These are phyloP conservation scores for Stegodyphus mimosarum DNA, from an alignment of 1,140 invertebrate species.

Conservation along the genomic window DNA sequence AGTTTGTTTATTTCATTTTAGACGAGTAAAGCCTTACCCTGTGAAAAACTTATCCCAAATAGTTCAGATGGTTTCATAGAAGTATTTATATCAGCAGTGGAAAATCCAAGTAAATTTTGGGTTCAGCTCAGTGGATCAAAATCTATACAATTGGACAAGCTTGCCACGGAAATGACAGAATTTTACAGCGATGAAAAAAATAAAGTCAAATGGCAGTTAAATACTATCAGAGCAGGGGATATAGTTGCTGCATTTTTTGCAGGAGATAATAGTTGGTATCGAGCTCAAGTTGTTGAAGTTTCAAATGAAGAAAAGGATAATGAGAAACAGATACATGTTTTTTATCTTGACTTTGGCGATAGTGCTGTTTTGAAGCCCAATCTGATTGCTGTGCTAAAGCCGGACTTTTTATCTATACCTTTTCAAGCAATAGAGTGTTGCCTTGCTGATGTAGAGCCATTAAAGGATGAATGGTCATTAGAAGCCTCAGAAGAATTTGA, in stretches of 20 bases:
- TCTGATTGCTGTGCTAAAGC: slow-evolving; percentile 76
- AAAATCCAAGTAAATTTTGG: slow-evolving; percentile 84
- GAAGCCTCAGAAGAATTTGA: slow-evolving; percentile 79
- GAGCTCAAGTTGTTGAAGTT: slow-evolving; percentile 72
- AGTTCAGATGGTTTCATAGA: slow-evolving; percentile 74
- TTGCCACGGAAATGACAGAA: slow-evolving; percentile 81
- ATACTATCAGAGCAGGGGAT: slow-evolving; percentile 75
- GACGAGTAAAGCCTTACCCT: slow-evolving; percentile 3
- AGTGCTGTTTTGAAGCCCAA: slow-evolving; percentile 74
- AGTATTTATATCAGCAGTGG: slow-evolving; percentile 84
- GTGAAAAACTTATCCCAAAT: slow-evolving; percentile 63
- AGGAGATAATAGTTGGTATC: slow-evolving; percentile 81
- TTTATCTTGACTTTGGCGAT: slow-evolving; percentile 86
- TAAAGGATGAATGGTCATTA: slow-evolving; percentile 72
- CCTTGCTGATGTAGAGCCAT: slow-evolving; percentile 77
- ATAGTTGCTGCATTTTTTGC: slow-evolving; percentile 82
- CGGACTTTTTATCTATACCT: slow-evolving; percentile 79
- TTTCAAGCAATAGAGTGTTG: slow-evolving; percentile 85
- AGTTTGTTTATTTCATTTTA: background rate
- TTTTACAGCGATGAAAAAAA: slow-evolving; percentile 80
- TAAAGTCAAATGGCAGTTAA: slow-evolving; percentile 66
- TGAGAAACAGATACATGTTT: slow-evolving; percentile 74
- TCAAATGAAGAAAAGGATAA: slow-evolving; percentile 68
- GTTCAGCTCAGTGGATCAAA: slow-evolving; percentile 80
- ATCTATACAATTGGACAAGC: slow-evolving; percentile 77